Base-by-base conservation (phyloP, 1,140 invertebrate species). In the Ephestia elutella region DNA sequence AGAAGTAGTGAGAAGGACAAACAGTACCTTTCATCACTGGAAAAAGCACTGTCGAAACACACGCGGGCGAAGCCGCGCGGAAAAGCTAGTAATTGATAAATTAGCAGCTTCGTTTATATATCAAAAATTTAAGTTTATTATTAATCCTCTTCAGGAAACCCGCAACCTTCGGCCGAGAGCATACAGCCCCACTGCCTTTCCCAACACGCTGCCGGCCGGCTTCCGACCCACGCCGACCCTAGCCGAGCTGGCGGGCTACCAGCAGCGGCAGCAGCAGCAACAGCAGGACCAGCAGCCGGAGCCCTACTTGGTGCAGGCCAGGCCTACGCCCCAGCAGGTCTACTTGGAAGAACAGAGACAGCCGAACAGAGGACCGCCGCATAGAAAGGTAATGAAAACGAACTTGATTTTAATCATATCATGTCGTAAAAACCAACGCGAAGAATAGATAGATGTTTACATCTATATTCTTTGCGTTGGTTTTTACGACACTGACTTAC, bases 211-310 rank as follows among this genome's bases (percentile, higher is more conserved):
- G 5, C 83, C 86, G 1, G 80, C 65, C 15, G 86, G 83, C 2
- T 88, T 88, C 66, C 70, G 85, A n/a, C 83, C 85, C 0, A 84
- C 85, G 20, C 75, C 82, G 0, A 85, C 80, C 0, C 63, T 87
- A 17, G 82, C 85, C n/a, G 80, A 85, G 66, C 71, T 87, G 49
- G 82, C 82, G 0, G 84, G 84, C 17, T 87, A 86, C 67, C 78
- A 81, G 63, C 67, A 71, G 44, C 63, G 62, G 3, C 80, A 62
- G 50, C 63, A 74, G 55, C 54, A 69, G 50, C 63, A 74, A 53
- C 54, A 69, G 56, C 56, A 70, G 38, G 67, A 76, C 25, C 66
- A 79, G 32, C 68, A 68, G 48, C 67, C 75, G 49, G 73, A 82
- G 56, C 49, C 38, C 15, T 15, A 50, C 19, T n/a, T 74, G 4